phyloP scores from a whole-genome alignment of 2,113 vertebrate species.

The Potamarius usumacintae region DNA sequence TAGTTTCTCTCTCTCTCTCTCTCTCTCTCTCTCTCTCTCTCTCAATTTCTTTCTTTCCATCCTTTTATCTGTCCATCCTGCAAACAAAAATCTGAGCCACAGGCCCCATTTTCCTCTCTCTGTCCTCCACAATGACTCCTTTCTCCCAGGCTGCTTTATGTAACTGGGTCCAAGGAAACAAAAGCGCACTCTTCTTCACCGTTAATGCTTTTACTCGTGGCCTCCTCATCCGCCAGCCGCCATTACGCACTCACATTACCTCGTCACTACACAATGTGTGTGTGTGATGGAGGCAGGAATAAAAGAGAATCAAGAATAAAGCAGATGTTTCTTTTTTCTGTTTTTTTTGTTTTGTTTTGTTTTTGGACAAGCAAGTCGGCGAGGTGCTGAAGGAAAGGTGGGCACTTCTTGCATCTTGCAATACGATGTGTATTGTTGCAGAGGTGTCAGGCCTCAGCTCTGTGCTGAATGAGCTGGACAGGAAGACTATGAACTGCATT shows the following conservation, averaged over 20 bases:
- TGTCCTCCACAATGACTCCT: conserved; percentile 28
- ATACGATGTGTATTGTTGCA: conserved; percentile 41
- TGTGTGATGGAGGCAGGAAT: conserved; percentile 24
- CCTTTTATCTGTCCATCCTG: conserved; percentile 36
- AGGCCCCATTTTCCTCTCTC: conserved; percentile 34
- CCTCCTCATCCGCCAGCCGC: neutral
- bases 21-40: neutral
- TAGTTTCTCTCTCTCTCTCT: neutral
- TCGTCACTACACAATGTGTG: conserved; percentile 22
- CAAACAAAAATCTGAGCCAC: conserved; percentile 41
- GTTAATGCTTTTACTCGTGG: conserved; percentile 39
- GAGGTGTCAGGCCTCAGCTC: conserved; percentile 50
- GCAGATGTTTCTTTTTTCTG: conserved; percentile 8
- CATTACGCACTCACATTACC: conserved; percentile 43
- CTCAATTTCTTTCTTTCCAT: conserved; percentile 2
- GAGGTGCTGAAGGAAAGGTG: conserved; percentile 43
- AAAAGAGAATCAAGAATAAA: conserved; percentile 13
- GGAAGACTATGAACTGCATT: conserved; percentile 45
- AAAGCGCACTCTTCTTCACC: conserved; percentile 43
- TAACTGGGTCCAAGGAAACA: conserved; percentile 42
- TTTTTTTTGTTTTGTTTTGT: conserved; percentile 17
- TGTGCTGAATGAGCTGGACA: conserved; percentile 48
- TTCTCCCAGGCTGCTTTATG: conserved; percentile 47
- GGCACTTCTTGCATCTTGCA: conserved; percentile 33
- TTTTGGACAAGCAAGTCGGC: conserved; percentile 43